Evolutionary conservation across 2,113 vertebrate species (phyloP).

Genomic region (Hemiprocne comata): DNA sequence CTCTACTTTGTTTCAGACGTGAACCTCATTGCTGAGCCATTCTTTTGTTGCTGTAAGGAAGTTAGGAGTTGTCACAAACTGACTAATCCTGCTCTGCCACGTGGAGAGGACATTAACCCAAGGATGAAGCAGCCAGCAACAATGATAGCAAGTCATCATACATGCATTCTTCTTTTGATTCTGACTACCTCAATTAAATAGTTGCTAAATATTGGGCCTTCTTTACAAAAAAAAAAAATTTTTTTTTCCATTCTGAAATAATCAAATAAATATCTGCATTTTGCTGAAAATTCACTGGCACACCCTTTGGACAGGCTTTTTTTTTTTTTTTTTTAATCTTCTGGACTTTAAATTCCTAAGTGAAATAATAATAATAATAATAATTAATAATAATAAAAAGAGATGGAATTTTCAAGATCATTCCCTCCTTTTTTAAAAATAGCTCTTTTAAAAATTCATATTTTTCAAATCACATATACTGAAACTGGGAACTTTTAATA

Average conservation of each 20-base stretch:
- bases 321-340: background rate
- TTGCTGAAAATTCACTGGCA: background rate
- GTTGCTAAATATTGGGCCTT: background rate
- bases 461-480: background rate
- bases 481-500: constrained; percentile 3
- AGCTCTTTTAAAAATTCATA: background rate
- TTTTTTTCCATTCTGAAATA: too few species aligned
- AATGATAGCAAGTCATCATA: background rate
- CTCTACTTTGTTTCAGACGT: background rate
- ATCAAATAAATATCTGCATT: background rate
- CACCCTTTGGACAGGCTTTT: background rate
- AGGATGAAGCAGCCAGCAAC: background rate
- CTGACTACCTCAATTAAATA: background rate
- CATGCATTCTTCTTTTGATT: background rate
- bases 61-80: accelerated
- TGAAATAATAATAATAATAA: background rate
- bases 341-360: background rate
- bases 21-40: background rate
- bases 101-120: background rate
- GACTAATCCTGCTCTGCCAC: background rate
- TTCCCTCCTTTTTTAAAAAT: background rate
- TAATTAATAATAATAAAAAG: background rate
- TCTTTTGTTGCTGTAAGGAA: background rate
- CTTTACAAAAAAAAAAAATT: background rate
- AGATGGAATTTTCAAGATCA: background rate